phyloP scores from a whole-genome alignment of 2,113 vertebrate genomes.

The Lanius collurio region DNA sequence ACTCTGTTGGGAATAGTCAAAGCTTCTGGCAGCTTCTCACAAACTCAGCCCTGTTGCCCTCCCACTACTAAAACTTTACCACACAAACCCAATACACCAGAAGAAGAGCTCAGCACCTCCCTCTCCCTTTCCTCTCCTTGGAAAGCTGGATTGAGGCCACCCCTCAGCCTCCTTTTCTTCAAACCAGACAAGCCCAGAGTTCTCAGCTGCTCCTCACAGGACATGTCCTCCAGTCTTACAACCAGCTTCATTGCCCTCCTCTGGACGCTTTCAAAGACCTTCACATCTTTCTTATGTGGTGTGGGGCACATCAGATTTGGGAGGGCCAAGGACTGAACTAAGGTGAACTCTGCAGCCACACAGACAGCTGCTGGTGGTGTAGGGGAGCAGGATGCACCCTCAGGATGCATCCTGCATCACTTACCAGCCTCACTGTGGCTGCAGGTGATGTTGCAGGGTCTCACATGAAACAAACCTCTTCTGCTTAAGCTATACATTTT shows the following conservation, averaged over 20 bases:
- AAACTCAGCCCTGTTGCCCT: background rate
- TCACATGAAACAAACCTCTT: background rate
- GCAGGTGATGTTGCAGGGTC: background rate
- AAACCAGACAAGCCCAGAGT: background rate
- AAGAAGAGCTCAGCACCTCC: background rate
- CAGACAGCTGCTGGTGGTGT: background rate
- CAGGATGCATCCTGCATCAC: background rate
- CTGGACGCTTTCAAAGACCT: background rate
- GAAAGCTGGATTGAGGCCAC: background rate
- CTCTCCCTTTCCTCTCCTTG: background rate
- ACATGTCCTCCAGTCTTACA: background rate
- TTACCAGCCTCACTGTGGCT: background rate
- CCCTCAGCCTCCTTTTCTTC: background rate
- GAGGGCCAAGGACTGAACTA: background rate
- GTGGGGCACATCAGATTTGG: background rate
- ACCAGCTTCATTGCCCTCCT: background rate
- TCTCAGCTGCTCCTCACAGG: rapidly evolving
- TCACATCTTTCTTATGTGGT: background rate
- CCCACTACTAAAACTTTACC: background rate
- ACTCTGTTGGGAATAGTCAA: background rate
- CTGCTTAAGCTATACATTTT: background rate
- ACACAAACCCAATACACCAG: background rate
- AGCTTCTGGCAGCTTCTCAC: background rate
- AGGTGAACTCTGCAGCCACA: background rate
- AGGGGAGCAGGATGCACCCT: background rate